phyloP scores from a whole-genome alignment of 2,797 vertebrate species.

The Gambusia yucatana region DNA sequence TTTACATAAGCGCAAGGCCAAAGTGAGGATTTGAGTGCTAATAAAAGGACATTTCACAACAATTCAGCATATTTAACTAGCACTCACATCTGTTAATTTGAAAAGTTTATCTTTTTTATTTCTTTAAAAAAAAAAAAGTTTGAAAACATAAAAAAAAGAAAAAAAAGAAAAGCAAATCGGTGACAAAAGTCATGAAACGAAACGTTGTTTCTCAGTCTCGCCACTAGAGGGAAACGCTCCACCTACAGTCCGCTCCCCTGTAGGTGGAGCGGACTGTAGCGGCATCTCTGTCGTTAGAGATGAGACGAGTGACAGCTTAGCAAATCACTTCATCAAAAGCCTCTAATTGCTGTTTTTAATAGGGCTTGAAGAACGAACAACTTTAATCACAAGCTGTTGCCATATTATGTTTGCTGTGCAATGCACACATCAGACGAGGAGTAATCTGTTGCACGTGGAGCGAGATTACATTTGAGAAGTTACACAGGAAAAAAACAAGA shows the following conservation, averaged over 20 bases:
- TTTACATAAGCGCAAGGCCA: background rate
- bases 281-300: slow-evolving; percentile 15
- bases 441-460: background rate
- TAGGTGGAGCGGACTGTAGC: no score
- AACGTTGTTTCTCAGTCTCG: slow-evolving; percentile 26
- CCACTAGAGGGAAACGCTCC: slow-evolving; percentile 54
- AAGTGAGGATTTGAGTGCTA: background rate
- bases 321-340: slow-evolving; percentile 32
- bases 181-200: background rate
- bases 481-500: background rate
- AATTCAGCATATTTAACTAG: background rate
- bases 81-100: background rate
- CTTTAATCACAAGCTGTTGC: slow-evolving; percentile 1
- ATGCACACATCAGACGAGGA: slow-evolving; percentile 3
- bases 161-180: background rate
- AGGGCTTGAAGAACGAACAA: slow-evolving; percentile 14
- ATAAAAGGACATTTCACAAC: background rate
- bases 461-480: slow-evolving; percentile 12
- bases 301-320: slow-evolving; percentile 30
- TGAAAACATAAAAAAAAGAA: background rate
- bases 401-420: slow-evolving; percentile 2
- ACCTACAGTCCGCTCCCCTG: background rate
- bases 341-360: slow-evolving; percentile 39
- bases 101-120: background rate
- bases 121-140: background rate